Evolutionary conservation across 2,888 invertebrate genomes (phyloP).

Genomic region (Phrixothrix hirtus): DNA sequence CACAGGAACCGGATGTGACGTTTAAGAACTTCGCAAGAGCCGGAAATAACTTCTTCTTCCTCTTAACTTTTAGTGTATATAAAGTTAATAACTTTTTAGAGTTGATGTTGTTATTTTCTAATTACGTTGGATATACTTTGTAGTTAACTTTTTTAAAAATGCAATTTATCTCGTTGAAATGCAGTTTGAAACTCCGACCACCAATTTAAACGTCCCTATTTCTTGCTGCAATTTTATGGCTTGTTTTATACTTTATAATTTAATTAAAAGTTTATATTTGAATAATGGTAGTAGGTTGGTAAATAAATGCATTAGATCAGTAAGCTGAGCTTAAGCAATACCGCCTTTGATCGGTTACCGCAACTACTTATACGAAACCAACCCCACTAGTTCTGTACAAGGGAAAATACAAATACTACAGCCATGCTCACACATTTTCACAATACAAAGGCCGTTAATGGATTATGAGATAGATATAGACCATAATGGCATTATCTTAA

Average conservation of each 20-base stretch:
- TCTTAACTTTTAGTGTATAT: constrained; percentile 31
- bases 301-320: constrained; percentile 15
- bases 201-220: background rate
- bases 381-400: constrained; percentile 32
- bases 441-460: constrained; percentile 48
- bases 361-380: constrained; percentile 40
- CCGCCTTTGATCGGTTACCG: constrained; percentile 24
- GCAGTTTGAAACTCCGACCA: constrained; percentile 1
- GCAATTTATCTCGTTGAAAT: constrained; percentile 14
- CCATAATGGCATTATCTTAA: constrained; percentile 52
- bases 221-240: background rate
- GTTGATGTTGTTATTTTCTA: constrained; percentile 30
- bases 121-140: constrained; percentile 25
- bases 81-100: constrained; percentile 33
- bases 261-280: background rate
- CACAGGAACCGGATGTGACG: constrained; percentile 40
- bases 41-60: constrained; percentile 42
- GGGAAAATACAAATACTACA: constrained; percentile 30
- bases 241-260: constrained; percentile 1
- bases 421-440: constrained; percentile 42
- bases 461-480: constrained; percentile 48
- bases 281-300: background rate
- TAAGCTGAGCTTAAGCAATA: constrained; percentile 10
- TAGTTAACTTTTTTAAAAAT: constrained; percentile 29
- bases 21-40: constrained; percentile 42